A percentile compares a stretch with the other conserved stretches of the same genome.
These are phyloP conservation scores for Parelbella ahira DNA, from an alignment of 2,888 invertebrate genomes.

Conservation along the genomic window DNA sequence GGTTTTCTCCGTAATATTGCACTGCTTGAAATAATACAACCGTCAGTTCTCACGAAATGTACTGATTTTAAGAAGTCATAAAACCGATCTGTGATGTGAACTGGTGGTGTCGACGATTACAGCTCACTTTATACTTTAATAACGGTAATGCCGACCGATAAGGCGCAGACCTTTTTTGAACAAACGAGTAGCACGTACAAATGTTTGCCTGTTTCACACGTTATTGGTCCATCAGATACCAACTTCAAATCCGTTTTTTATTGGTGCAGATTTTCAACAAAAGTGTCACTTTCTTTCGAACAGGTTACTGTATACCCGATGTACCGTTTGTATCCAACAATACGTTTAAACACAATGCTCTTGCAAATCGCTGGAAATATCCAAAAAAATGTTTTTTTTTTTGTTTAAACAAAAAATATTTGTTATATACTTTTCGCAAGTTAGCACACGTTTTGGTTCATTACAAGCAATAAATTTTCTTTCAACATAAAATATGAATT, in stretches of 20 bases:
- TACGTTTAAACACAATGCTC: too few relatives aligned
- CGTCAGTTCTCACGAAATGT: constrained; percentile 1
- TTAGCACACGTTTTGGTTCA: too few relatives aligned
- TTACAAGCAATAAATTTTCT: too few relatives aligned
- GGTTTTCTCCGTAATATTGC: neutral
- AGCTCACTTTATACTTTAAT: constrained; percentile 22
- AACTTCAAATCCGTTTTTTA: constrained; percentile 4
- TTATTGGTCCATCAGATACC: constrained; percentile 18
- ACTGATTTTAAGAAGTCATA: constrained; percentile 8
- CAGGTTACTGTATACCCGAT: too few relatives aligned
- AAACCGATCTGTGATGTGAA: constrained; percentile 19
- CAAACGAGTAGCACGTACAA: constrained; percentile 12
- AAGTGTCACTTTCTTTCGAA: neutral
- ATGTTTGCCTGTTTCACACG: constrained; percentile 20
- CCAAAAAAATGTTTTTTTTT: too few relatives aligned
- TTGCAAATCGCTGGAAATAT: too few relatives aligned
- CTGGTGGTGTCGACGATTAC: constrained; percentile 11
- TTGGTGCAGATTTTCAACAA: constrained; percentile 10
- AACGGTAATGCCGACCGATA: constrained; percentile 19
- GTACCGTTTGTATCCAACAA: too few relatives aligned
- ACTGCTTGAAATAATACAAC: neutral
- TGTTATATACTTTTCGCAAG: too few relatives aligned
- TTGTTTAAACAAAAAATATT: too few relatives aligned
- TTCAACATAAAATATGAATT: too few relatives aligned
- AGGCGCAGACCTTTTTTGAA: constrained; percentile 19